Percentiles rank a stretch among this genome's conserved stretches.
These are phyloP conservation scores for Diadromus collaris DNA, from an alignment of 2,888 invertebrate genomes.

Conservation along the genomic window DNA sequence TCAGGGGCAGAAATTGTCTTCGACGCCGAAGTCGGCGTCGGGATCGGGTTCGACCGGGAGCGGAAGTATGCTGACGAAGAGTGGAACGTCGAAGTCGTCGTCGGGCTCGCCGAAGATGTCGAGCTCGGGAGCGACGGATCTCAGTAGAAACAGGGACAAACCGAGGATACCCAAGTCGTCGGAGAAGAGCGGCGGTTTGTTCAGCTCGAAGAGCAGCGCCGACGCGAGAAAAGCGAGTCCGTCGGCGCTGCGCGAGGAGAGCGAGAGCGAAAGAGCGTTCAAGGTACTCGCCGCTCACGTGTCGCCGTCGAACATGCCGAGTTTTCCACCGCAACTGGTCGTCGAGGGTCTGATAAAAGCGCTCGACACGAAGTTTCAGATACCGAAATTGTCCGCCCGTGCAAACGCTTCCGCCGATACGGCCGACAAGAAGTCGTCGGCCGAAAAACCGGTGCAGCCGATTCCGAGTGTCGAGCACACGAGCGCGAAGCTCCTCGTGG, in stretches of 20 bases:
- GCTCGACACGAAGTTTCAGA: slow-evolving; percentile 92
- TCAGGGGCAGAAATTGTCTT: slow-evolving; percentile 73
- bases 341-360: slow-evolving; percentile 89
- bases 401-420: slow-evolving; percentile 71
- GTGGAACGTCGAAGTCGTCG: slow-evolving; percentile 70
- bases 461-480: slow-evolving; percentile 49
- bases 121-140: slow-evolving; percentile 81
- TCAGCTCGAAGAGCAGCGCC: slow-evolving; percentile 81
- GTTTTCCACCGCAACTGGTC: slow-evolving; percentile 84
- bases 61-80: slow-evolving; percentile 66
- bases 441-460: slow-evolving; percentile 59
- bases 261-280: slow-evolving; percentile 83
- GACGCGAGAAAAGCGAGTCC: slow-evolving; percentile 86
- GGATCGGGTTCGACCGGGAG: slow-evolving; percentile 71
- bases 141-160: slow-evolving; percentile 84
- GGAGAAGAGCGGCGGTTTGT: slow-evolving; percentile 84
- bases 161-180: slow-evolving; percentile 83
- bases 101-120: slow-evolving; percentile 84
- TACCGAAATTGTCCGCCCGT: slow-evolving; percentile 89
- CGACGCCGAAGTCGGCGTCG: slow-evolving; percentile 73
- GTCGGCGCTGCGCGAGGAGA: slow-evolving; percentile 84
- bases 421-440: slow-evolving; percentile 69
- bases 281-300: slow-evolving; percentile 83
- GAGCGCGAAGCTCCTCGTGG: slow-evolving; percentile 65
- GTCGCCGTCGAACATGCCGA: slow-evolving; percentile 80